Evolutionary conservation across 1,140 invertebrate species (phyloP).

Genomic region (Ostrea denselamellosa): DNA sequence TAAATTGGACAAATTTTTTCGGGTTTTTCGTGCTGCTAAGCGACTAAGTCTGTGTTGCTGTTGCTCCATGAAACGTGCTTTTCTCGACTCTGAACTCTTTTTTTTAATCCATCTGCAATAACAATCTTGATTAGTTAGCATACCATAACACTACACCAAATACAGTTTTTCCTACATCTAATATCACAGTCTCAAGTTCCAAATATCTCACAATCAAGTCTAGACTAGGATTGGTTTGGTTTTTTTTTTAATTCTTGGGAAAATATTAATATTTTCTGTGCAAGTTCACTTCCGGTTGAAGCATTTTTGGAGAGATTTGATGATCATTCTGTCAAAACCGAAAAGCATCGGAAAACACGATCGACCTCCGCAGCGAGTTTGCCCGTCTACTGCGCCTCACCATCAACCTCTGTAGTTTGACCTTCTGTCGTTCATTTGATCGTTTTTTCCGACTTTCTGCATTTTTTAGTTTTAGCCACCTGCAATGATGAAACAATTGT

Average conservation of each 20-base stretch:
- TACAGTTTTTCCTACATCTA: neutral
- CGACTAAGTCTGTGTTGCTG: conserved; percentile 64
- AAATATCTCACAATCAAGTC: neutral
- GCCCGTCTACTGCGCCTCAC: conserved; percentile 65
- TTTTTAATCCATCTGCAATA: conserved; percentile 71
- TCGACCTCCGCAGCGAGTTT: conserved; percentile 65
- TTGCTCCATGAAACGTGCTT: conserved; percentile 59
- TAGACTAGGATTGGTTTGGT: neutral
- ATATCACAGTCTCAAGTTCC: neutral
- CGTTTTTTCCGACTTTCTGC: conserved; percentile 61
- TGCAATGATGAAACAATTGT: conserved; percentile 50
- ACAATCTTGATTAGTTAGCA: conserved; percentile 25
- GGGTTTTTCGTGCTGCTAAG: conserved; percentile 63
- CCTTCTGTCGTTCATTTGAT: conserved; percentile 63
- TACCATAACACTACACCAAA: neutral
- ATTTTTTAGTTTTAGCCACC: conserved; percentile 74
- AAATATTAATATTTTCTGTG: neutral
- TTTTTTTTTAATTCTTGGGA: conserved; percentile 16
- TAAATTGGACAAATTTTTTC: conserved; percentile 65
- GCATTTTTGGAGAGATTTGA: neutral
- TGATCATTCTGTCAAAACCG: conserved; percentile 46
- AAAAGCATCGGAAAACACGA: conserved; percentile 70
- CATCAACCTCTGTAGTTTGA: conserved; percentile 62
- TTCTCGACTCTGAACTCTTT: conserved; percentile 67
- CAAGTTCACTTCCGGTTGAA: neutral